Conservation (phyloP, 2,888 invertebrate species). For the Orchestes rusci region DNA sequence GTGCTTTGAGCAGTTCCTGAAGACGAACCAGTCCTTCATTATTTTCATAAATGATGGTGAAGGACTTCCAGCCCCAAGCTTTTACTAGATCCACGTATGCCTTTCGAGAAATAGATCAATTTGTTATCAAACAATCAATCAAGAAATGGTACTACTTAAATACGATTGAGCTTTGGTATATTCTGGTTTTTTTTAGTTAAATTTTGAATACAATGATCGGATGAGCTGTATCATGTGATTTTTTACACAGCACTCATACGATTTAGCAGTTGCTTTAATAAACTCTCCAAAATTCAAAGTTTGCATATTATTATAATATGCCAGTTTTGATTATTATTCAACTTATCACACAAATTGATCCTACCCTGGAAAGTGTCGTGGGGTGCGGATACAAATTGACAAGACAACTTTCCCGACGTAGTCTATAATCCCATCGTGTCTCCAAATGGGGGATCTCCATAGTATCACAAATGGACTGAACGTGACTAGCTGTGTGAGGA, state of each 20-base stretch:
- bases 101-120: constrained; percentile 50
- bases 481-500: constrained; percentile 83
- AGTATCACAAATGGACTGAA: constrained; percentile 92
- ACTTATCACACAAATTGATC: constrained; percentile 21
- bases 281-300: too few species aligned
- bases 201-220: too few species aligned
- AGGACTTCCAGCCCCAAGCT: constrained; percentile 91
- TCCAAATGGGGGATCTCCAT: constrained; percentile 95
- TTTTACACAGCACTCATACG: too few species aligned
- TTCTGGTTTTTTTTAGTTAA: too few species aligned
- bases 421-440: constrained; percentile 88
- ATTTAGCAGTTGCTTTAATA: too few species aligned
- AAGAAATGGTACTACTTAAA: too few species aligned
- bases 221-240: too few species aligned
- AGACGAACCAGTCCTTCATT: constrained; percentile 86
- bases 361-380: constrained; percentile 75
- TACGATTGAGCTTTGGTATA: too few species aligned
- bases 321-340: background rate
- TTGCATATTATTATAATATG: background rate
- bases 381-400: constrained; percentile 94
- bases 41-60: constrained; percentile 93
- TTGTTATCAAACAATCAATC: too few species aligned
- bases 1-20: constrained; percentile 82
- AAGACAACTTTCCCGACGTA: constrained; percentile 79
- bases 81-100: constrained; percentile 87